Conservation (phyloP, 2,113 vertebrate genomes). For the Pseudorhombus dupliciocellatus region DNA sequence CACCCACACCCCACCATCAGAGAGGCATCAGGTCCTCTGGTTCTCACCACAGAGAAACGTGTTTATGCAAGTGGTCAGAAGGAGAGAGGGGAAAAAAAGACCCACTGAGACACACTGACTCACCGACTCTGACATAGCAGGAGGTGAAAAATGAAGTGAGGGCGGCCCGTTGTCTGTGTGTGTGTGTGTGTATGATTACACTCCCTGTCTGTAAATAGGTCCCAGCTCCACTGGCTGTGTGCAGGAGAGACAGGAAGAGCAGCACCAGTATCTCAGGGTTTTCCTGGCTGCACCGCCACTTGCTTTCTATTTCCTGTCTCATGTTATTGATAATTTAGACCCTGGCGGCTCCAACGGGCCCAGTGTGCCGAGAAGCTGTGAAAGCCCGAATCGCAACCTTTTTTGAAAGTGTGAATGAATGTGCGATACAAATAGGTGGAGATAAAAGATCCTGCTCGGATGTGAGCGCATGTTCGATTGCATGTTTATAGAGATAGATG, state of each 20-base stretch:
- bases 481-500: slow-evolving; percentile 60
- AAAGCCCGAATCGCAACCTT: slow-evolving; percentile 25
- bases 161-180: slow-evolving; percentile 32
- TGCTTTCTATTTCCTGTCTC: slow-evolving; percentile 58
- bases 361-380: slow-evolving; percentile 37
- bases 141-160: slow-evolving; percentile 58
- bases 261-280: slow-evolving; percentile 56
- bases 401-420: slow-evolving; percentile 44
- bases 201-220: slow-evolving; percentile 67
- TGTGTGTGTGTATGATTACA: slow-evolving; percentile 36
- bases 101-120: slow-evolving; percentile 51
- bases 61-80: slow-evolving; percentile 55
- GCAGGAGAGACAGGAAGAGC: slow-evolving; percentile 58
- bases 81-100: neutral
- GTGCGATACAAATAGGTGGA: slow-evolving; percentile 41
- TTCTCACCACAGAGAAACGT: slow-evolving; percentile 49
- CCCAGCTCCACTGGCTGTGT: slow-evolving; percentile 57
- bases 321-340: slow-evolving; percentile 77
- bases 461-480: slow-evolving; percentile 30
- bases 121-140: slow-evolving; percentile 47
- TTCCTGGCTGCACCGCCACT: slow-evolving; percentile 41
- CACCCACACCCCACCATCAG: slow-evolving; percentile 15
- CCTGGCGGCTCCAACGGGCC: slow-evolving; percentile 48
- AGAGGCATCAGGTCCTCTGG: slow-evolving; percentile 46
- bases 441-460: slow-evolving; percentile 21